Evolutionary conservation across 2,113 vertebrate genomes (phyloP), one percentile per base, ranked within the genome.

Genomic region (Pyrgilauda ruficollis): DNA sequence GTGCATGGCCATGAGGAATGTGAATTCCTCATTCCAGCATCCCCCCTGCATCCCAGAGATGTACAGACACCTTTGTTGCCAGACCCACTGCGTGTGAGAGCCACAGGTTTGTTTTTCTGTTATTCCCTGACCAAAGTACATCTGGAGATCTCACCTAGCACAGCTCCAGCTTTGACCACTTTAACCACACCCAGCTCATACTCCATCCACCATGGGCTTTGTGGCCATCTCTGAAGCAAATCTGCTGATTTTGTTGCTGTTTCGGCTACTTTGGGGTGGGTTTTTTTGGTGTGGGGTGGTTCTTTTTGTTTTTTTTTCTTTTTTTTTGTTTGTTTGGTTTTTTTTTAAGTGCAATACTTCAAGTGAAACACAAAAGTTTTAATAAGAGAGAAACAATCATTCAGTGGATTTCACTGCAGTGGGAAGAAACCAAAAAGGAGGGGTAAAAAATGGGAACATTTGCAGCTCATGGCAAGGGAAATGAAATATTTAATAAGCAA

Each of bases 401-500:
- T 81, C 67, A 24, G 88, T 88, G 55, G 63, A 89, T 96, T 97
- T 90, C 62, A 58, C 74, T 85, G 82, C 91, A 73, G 81, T 90
- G 85, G 46, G 49, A 96, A 97, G 90, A 74, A 84, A 81, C 59
- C 90, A 94, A 94, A 94, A 92, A 90, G 86, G 39, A 94, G 66
- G 91, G 72, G 69, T 89, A 86, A 94, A 94, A 89, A 76, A 61
- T 46, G 61, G 78, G 63, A 94, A 80, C 68, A 37, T 70, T 97
- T 87, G 50, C 19, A 13, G 59, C 70, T 91, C 82, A 69, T 41
- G 66, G 85, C 85, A 61, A 88, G 94, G 94, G 95, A 97, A 96
- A 96, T 96, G 93, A 94, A 97, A 95, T 97, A 95, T 96, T 97
- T 97, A 98, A 97, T 96, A 97, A 95, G 91, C 59, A 89, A 93